Evolutionary conservation across 2,888 invertebrate genomes (phyloP), one percentile per base, ranked within the genome.

Genomic region (Patella pellucida): DNA sequence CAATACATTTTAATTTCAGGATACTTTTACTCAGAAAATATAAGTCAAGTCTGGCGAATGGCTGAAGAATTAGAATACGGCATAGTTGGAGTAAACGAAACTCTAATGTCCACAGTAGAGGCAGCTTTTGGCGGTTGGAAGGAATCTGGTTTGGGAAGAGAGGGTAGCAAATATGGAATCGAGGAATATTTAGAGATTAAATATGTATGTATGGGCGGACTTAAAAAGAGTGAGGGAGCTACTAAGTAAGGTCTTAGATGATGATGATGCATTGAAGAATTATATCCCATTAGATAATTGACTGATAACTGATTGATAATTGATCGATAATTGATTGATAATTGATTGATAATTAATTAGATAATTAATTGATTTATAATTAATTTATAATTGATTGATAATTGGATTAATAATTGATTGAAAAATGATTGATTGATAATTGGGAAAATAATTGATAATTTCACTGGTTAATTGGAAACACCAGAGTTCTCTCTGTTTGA

Each of bases 71-170:
- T 99, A 75, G 95, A 98, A 90, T 95, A 95, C 78, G 99, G 98
- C 16, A 91, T 92, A 89, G 88, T 99, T 71, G 99, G 97, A 0
- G 94, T 98, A 11, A 99, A 99, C 92, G 98, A 98, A 92, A 97
- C 97, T 9, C 91, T 97, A 0, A 94, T 99, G 82, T 97, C 97
- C 0, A 93, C 95, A 23, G 93, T 95, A 0, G 98, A 99, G 92
- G 95, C 96, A 72, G 95, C 98, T 16, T 99, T 99, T 92, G 99
- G 98, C 23, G 99, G 99, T 0, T 93, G 98, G 16, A 99, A 98
- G 89, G 96, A 98, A 90, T 97, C 97, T 2, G 98, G 98, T 1
- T 93, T 98, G 80, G 98, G 98, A 0, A 93, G 97, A 68, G 98
- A 98, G 91, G 98, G 98, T 0, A 96, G 96, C 51, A 94, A 93